Conservation (phyloP, 2,888 invertebrate genomes). For the Encarsia formosa region DNA sequence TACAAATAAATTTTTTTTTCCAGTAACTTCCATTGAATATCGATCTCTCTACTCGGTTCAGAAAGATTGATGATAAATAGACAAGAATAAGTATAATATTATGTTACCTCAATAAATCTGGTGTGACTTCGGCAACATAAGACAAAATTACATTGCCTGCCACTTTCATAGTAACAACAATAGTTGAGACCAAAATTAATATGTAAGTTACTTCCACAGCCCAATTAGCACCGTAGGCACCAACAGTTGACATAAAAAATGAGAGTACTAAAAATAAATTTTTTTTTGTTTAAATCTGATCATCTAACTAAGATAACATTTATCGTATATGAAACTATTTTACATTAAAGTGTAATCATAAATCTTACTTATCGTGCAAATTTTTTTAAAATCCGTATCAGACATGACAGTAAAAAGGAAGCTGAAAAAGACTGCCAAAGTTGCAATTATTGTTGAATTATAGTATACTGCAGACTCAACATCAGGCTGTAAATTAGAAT, state of each 20-base stretch:
- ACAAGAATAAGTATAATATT: too few species aligned
- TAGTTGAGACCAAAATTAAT: conserved; percentile 38
- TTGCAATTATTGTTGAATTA: conserved; percentile 43
- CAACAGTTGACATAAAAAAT: conserved; percentile 36
- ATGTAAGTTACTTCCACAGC: conserved; percentile 41
- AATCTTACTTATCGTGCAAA: conserved; percentile 36
- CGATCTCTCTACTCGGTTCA: too few species aligned
- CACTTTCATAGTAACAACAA: conserved; percentile 43
- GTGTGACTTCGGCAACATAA: conserved; percentile 42
- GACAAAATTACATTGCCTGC: conserved; percentile 43
- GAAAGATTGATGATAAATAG: too few species aligned
- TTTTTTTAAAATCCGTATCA: conserved; percentile 34
- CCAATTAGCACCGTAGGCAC: conserved; percentile 44
- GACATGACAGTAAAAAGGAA: conserved; percentile 35
- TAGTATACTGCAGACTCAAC: conserved; percentile 38
- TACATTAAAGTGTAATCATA: not conserved
- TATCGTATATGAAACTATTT: too few species aligned
- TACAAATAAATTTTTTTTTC: too few species aligned
- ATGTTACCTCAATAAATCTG: conserved; percentile 42
- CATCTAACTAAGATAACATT: too few species aligned
- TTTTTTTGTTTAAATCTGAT: too few species aligned
- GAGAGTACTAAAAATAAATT: conserved; percentile 34
- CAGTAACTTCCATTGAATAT: too few species aligned
- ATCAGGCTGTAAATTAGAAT: conserved; percentile 35
- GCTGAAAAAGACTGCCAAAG: conserved; percentile 39